Base-by-base conservation (phyloP, 2,888 invertebrate species). In the Heliconius ismenius region DNA sequence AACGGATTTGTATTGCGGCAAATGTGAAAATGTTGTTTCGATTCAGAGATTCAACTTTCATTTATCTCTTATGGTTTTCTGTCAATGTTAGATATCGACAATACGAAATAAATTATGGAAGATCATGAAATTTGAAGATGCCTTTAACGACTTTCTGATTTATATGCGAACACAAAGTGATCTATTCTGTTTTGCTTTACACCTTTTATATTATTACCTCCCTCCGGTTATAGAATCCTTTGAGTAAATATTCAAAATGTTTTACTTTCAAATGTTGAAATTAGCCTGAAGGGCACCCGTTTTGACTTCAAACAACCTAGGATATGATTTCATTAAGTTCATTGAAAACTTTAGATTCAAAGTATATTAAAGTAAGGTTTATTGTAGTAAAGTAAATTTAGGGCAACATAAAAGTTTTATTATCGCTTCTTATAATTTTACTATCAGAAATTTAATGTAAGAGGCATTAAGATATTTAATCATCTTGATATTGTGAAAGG, bases 241-340 rank as follows among this genome's bases (percentile, higher is more conserved):
- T 39, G 15, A 73, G 62, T 43, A 76, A 75, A 76, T 65, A 67
- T 73, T 76, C 60, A n/a, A 76, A 67, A 76, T 65, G 60, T 70
- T 76, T 76, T 72, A 76, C 65, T 73, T 58, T 74, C n/a, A 64
- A 79, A 75, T 62, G 73, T 63, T 49, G 28, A 54, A 69, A 73
- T 72, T 75, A 76, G 73, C 58, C 54, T 13, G 63, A 26, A 69
- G 64, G 58, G 58, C 32, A 13, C 60, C 58, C 49, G 67, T 39
- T 73, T 76, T 74, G 36, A 68, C 67, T 72, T 72, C 36, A 73
- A 68, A 77, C 32, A 39, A 18, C 39, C 62, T 76, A 62, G 68
- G 28, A 60, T 49, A 28, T 60, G 26, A 73, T 70, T 74, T 58
- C 64, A 74, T 70, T 28, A 26, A 70, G 63, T 58, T 21, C 24